phyloP scores from a whole-genome alignment of 2,888 invertebrate genomes.

The Bugula neritina region DNA sequence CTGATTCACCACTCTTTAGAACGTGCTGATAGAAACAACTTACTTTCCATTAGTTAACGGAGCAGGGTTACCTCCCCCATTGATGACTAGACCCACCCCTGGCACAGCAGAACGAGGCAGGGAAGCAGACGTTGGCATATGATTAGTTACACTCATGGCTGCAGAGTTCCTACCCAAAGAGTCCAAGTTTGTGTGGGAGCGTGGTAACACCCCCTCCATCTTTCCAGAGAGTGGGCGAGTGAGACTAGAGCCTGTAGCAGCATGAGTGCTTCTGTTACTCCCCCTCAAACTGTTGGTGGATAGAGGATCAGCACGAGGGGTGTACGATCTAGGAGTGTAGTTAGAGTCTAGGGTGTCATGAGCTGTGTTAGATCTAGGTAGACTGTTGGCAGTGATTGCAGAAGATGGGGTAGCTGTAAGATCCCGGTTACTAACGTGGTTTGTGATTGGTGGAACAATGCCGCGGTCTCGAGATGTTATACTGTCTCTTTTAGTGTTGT shows the following conservation, averaged over 20 bases:
- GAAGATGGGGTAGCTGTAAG: conserved; percentile 10
- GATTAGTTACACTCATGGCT: background rate
- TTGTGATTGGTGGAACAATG: background rate
- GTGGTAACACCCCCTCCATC: background rate
- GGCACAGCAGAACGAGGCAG: background rate
- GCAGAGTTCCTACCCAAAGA: background rate
- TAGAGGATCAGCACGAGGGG: conserved; percentile 11
- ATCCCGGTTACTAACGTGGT: conserved; percentile 21
- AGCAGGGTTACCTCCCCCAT: conserved; percentile 2
- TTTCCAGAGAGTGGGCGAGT: background rate
- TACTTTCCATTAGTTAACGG: background rate
- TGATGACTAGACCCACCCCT: background rate
- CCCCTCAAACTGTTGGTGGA: background rate
- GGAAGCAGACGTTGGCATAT: background rate
- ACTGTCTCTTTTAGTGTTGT: conserved; percentile 27
- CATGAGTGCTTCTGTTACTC: background rate
- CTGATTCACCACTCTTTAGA: too few relatives aligned
- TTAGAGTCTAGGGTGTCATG: background rate
- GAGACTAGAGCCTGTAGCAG: conserved; percentile 12
- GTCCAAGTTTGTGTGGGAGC: conserved; percentile 12
- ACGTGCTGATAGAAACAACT: too few relatives aligned
- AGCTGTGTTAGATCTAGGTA: background rate
- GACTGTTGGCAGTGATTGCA: conserved; percentile 19
- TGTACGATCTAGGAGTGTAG: conserved; percentile 22
- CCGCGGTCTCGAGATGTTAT: conserved; percentile 23